These are phyloP conservation scores for Halcyon leucocephala DNA, from an alignment of 2,797 vertebrate genomes.

Conservation along the genomic window DNA sequence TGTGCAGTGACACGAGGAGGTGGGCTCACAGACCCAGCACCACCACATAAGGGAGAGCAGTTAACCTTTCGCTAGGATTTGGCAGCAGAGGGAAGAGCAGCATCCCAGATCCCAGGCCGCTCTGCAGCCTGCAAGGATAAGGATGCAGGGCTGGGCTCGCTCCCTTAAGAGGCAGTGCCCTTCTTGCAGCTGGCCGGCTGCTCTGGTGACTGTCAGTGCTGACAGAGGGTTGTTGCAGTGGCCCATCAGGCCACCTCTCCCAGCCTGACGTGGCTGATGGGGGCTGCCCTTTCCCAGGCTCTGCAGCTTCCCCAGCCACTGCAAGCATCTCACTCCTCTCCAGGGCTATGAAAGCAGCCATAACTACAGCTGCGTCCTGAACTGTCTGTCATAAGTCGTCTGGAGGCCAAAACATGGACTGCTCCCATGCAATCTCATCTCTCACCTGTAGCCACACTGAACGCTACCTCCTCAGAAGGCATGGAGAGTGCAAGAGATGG, in stretches of 20 bases:
- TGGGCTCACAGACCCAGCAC: not conserved
- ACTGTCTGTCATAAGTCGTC: not conserved
- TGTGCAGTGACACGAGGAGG: not conserved
- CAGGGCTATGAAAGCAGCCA: not conserved
- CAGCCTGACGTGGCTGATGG: rapidly evolving
- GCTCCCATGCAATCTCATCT: not conserved
- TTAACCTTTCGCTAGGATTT: not conserved
- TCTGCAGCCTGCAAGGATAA: not conserved
- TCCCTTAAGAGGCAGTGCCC: not conserved
- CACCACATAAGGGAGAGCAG: rapidly evolving
- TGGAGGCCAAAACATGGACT: constrained; percentile 39
- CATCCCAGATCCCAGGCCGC: rapidly evolving
- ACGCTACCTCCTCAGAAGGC: not conserved
- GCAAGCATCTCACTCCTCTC: not conserved
- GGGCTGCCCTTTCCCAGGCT: not conserved
- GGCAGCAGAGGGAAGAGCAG: not conserved
- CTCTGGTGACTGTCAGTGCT: not conserved
- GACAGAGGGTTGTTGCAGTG: rapidly evolving
- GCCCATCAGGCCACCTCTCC: not conserved
- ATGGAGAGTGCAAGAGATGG: not conserved
- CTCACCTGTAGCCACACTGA: constrained; percentile 45
- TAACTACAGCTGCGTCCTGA: not conserved
- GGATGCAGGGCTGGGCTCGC: not conserved
- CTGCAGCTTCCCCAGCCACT: not conserved
- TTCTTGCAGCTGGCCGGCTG: not conserved